Base-by-base conservation (phyloP, 2,797 vertebrate genomes). In the Characodon lateralis region DNA sequence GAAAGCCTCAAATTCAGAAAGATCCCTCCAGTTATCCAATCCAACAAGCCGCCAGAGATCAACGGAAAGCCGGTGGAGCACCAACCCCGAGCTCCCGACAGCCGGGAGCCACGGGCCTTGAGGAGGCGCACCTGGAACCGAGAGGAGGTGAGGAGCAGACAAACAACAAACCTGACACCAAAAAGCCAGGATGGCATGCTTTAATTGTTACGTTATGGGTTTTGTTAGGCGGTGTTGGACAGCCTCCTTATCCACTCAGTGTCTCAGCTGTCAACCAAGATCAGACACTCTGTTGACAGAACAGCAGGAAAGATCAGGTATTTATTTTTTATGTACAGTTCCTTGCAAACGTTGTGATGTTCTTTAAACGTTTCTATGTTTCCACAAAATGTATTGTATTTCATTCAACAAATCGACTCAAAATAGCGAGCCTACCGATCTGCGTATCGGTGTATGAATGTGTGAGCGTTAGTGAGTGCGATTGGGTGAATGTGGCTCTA, bases 1-100 rank as follows among this genome's bases (percentile, higher is more conserved):
- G 98, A 99, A 94, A 99, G 98, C 90, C 96, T 99, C 81, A 99
- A 99, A 96, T 99, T 99, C 93, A 94, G 97, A 88, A 99, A 99
- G 94, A 98, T 98, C 85, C 98, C 98, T 70, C 98, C 97, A 59
- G 89, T 98, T 83, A 96, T 98, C 88, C 89, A 93, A 39, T 94
- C 96, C 91, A 94, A 88, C 85, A 97, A 97, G 94, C 93, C 95
- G 20, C 94, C 97, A 31, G 97, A 99, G 91, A 96, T 97, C 79
- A 98, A 97, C 59, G 96, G 95, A 73, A 96, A 96, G 71, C 92
- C 96, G 6, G 94, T 92, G 85, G 97, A 98, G 86, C 91, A 95
- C 78, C 95, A 96, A 76, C 95, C 97, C 80, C 97, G 95, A 0
- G 92, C 96, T 59, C 89, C 97, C 26, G 97, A 98, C 79, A 93